Evolutionary conservation across 2,113 vertebrate genomes (phyloP), one percentile per base, ranked within the genome.

Genomic region (Nothoprocta perdicaria): DNA sequence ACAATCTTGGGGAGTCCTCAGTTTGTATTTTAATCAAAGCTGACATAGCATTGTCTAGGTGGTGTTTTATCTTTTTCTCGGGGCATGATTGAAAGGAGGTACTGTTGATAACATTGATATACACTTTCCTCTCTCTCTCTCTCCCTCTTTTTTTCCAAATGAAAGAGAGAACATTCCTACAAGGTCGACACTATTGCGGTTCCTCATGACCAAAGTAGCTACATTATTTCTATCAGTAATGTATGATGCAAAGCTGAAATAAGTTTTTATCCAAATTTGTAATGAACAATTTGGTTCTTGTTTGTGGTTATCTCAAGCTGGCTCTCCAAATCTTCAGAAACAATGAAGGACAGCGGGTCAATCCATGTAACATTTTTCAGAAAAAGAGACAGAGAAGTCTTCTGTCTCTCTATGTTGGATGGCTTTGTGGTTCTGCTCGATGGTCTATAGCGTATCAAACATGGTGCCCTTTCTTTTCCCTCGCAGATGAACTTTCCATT

Each of bases 281-380:
- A 67, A 80, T 78, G 94, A 94, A 96, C 95, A 96, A 94, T 96
- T 91, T 94, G 55, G 63, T 87, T 95, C 85, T 95, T 96, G 95
- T 96, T 87, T 88, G 93, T 71, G 88, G 24, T 96, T 95, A 80
- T 96, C 91, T 94, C 93, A 95, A 92, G 46, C 60, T 91, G 94
- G 41, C 91, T 77, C 35, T 85, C 91, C 76, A 74, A 87, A 94
- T 85, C 52, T 89, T 61, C 74, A 88, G 88, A 74, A 88, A 85
- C 89, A 95, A 89, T 92, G 41, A 92, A 91, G 91, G 93, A 89
- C 95, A 95, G 74, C 0, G 93, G 85, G 79, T 93, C 84, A 93
- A 73, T 22, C 81, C 81, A 68, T 69, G 55, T 43, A 77, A 67
- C 60, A 86, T 92, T 95, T 93, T 94, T 94, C 89, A 89, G 79